Conservation (phyloP, 1,140 invertebrate species). For the Alviniconcha marisindica region DNA sequence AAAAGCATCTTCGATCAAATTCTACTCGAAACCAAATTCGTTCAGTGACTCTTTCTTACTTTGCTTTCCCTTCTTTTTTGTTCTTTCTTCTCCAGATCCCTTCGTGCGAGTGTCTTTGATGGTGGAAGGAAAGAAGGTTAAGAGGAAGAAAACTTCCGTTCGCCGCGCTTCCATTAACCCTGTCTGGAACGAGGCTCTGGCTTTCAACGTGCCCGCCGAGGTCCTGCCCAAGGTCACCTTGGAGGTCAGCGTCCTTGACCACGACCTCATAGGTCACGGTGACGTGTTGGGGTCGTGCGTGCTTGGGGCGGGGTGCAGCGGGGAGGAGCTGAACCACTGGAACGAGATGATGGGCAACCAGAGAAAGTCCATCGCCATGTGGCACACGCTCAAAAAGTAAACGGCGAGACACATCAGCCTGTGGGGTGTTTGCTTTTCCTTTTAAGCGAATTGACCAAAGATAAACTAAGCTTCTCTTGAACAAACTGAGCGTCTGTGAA, state of each 20-base stretch:
- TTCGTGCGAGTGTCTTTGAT: slow-evolving; percentile 80
- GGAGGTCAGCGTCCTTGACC: slow-evolving; percentile 66
- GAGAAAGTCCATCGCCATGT: slow-evolving; percentile 89
- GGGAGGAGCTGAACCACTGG: slow-evolving; percentile 87
- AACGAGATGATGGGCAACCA: slow-evolving; percentile 89
- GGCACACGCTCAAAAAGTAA: slow-evolving; percentile 85
- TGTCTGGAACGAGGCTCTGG: slow-evolving; percentile 80
- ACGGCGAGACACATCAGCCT: not conserved
- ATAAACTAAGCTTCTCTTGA: too few relatives aligned
- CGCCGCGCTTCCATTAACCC: slow-evolving; percentile 78
- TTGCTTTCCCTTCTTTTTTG: not conserved
- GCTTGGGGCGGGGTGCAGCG: slow-evolving; percentile 78
- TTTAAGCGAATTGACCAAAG: too few relatives aligned
- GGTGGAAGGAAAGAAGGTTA: slow-evolving; percentile 79
- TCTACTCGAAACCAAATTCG: too few relatives aligned
- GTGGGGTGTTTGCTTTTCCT: too few relatives aligned
- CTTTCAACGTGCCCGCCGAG: slow-evolving; percentile 79
- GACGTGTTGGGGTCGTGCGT: slow-evolving; percentile 64
- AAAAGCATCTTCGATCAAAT: too few relatives aligned
- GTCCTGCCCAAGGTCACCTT: slow-evolving; percentile 65
- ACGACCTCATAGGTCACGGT: slow-evolving; percentile 69
- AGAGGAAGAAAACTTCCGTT: slow-evolving; percentile 80
- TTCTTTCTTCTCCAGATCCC: slow-evolving; percentile 77
- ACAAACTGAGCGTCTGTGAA: too few relatives aligned
- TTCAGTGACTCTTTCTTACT: too few relatives aligned